Conservation (phyloP, 2,888 invertebrate species). For the Drosophila merina region DNA sequence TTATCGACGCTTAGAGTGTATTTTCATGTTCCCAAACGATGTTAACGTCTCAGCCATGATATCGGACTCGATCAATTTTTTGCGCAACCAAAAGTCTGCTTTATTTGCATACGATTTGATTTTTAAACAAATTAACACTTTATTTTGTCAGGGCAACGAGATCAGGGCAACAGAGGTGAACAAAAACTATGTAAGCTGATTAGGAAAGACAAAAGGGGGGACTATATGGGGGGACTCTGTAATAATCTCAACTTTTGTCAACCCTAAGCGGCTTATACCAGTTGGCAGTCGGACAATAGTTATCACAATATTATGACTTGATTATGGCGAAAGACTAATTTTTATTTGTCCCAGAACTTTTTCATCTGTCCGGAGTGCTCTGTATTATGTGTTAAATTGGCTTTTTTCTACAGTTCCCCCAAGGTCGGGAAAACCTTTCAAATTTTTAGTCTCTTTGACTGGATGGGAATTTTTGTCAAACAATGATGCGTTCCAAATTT, state of each 20-base stretch:
- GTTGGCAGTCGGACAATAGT: conserved; percentile 45
- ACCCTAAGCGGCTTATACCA: conserved; percentile 64
- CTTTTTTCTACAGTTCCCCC: conserved; percentile 46
- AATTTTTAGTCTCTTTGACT: conserved; percentile 24
- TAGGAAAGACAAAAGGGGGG: conserved; percentile 28
- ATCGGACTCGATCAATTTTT: conserved; percentile 45
- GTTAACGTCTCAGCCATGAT: conserved; percentile 46
- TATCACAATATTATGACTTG: conserved; percentile 78
- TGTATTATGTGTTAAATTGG: conserved; percentile 73
- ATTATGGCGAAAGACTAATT: conserved; percentile 75
- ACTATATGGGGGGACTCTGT: conserved; percentile 7
- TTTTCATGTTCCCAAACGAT: conserved; percentile 66
- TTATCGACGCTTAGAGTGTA: conserved; percentile 70
- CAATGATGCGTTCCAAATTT: conserved; percentile 43
- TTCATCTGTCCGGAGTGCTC: conserved; percentile 52
- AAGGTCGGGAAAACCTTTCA: conserved; percentile 68
- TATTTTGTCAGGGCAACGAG: conserved; percentile 36
- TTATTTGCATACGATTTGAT: conserved; percentile 33
- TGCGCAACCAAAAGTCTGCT: conserved; percentile 29
- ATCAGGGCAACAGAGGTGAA: no score
- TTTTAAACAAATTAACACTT: conserved; percentile 76
- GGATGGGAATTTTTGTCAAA: conserved; percentile 47
- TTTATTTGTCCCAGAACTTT: conserved; percentile 65
- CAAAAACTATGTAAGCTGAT: conserved; percentile 58
- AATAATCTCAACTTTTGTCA: conserved; percentile 35